Evolutionary conservation across 2,888 invertebrate species (phyloP).

Genomic region (Ennomos erosarius): DNA sequence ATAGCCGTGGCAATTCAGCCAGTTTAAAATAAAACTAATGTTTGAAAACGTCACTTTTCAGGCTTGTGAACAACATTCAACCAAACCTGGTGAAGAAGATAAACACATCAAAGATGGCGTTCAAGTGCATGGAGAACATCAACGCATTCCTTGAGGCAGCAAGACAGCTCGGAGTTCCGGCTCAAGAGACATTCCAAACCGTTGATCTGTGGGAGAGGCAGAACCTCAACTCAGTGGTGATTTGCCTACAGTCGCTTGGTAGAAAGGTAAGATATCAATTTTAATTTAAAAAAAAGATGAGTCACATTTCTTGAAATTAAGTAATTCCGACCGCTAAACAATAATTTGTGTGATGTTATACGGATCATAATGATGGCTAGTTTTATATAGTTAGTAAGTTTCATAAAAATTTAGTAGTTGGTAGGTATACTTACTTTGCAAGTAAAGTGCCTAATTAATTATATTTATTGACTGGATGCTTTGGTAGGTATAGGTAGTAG

Average conservation of each 20-base stretch:
- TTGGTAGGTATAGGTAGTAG: no score
- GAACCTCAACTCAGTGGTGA: conserved; percentile 98
- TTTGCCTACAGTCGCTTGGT: conserved; percentile 97
- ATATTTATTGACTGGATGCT: no score
- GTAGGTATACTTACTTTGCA: no score
- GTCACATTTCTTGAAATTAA: no score
- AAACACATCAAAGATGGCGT: conserved; percentile 95
- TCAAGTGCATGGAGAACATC: conserved; percentile 99
- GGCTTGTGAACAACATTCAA: conserved; percentile 94
- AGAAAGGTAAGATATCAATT: conserved; percentile 89
- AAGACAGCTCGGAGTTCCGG: conserved; percentile 94
- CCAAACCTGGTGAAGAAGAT: conserved; percentile 96
- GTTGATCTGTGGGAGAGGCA: conserved; percentile 98
- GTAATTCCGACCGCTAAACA: no score
- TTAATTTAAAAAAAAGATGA: conserved; percentile 1
- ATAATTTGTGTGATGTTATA: no score
- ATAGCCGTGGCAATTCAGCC: no score
- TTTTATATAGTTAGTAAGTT: no score
- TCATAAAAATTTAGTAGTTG: no score
- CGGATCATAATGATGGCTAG: no score
- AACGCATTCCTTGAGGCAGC: conserved; percentile 96
- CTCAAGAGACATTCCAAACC: conserved; percentile 98
- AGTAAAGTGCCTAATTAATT: no score
- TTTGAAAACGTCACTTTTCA: conserved; percentile 64
- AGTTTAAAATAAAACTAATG: no score